Evolutionary conservation across 2,888 invertebrate species (phyloP).

Genomic region (Lasioglossum villosulum): DNA sequence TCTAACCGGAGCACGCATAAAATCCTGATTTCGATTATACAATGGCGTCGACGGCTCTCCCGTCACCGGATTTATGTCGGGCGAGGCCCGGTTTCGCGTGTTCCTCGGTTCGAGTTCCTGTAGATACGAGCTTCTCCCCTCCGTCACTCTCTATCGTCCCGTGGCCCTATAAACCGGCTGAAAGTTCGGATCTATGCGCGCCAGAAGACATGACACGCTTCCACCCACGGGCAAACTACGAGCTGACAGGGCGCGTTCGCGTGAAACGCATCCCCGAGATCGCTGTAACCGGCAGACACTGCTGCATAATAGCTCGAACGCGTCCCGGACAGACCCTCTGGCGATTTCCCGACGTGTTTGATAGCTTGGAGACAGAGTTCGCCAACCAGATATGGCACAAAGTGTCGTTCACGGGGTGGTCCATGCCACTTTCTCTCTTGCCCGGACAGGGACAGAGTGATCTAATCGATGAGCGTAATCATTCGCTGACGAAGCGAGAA

Average conservation of each 20-base stretch:
- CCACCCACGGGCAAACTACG: constrained; percentile 50
- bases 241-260: constrained; percentile 50
- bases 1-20: constrained; percentile 47
- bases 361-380: background rate
- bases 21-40: constrained; percentile 65
- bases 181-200: constrained; percentile 53
- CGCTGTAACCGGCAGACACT: constrained; percentile 30
- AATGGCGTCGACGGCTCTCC: constrained; percentile 47
- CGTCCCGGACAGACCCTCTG: constrained; percentile 11
- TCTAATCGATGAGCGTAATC: constrained; percentile 1
- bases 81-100: background rate
- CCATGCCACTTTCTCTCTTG: background rate
- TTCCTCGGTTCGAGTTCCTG: background rate
- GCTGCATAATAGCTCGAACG: constrained; percentile 33
- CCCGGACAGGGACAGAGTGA: background rate
- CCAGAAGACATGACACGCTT: constrained; percentile 54
- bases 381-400: background rate
- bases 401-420: constrained; percentile 2
- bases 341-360: constrained; percentile 19
- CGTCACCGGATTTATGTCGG: constrained; percentile 56
- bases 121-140: background rate
- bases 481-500: background rate
- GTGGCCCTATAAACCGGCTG: constrained; percentile 33
- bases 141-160: constrained; percentile 53
- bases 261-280: constrained; percentile 53